A percentile compares a stretch with the other conserved stretches of the same genome.
phyloP scores from a whole-genome alignment of 2,888 invertebrate genomes.

The Crioceris asparagi region DNA sequence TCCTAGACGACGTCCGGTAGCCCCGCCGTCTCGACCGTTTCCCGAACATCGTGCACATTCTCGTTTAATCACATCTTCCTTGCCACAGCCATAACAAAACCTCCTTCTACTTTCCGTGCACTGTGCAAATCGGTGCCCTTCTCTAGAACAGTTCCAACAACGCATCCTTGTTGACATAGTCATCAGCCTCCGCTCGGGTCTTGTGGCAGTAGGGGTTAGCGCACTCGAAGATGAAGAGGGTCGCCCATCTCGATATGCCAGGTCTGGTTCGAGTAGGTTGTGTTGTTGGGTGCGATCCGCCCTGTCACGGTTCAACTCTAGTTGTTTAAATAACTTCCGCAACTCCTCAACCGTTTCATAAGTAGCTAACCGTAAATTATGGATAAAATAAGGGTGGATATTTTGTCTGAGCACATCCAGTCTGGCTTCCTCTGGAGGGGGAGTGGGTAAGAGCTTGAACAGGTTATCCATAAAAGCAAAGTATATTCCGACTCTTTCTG shows the following conservation, averaged over 20 bases:
- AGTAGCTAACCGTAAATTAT: neutral
- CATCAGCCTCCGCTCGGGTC: neutral
- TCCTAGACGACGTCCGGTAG: neutral
- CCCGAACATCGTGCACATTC: constrained; percentile 2
- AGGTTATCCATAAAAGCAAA: constrained; percentile 1
- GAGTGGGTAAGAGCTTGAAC: neutral
- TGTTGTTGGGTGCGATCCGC: neutral
- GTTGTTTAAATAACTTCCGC: neutral
- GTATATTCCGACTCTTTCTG: neutral
- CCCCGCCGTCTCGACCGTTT: neutral
- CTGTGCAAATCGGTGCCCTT: neutral
- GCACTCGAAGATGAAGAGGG: no score
- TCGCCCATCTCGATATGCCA: constrained; percentile 1
- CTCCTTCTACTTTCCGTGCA: neutral
- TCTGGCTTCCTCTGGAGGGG: neutral
- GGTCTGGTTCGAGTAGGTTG: constrained; percentile 1
- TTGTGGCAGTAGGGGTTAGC: neutral
- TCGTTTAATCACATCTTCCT: neutral
- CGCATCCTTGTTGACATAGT: neutral
- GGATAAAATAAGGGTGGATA: constrained; percentile 1
- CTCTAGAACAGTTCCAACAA: no score
- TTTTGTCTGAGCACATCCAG: neutral
- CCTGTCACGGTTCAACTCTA: neutral
- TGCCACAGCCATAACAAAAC: no score
- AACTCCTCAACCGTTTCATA: neutral